Conservation (phyloP, 2,888 invertebrate genomes). For the Muscina levida region DNA sequence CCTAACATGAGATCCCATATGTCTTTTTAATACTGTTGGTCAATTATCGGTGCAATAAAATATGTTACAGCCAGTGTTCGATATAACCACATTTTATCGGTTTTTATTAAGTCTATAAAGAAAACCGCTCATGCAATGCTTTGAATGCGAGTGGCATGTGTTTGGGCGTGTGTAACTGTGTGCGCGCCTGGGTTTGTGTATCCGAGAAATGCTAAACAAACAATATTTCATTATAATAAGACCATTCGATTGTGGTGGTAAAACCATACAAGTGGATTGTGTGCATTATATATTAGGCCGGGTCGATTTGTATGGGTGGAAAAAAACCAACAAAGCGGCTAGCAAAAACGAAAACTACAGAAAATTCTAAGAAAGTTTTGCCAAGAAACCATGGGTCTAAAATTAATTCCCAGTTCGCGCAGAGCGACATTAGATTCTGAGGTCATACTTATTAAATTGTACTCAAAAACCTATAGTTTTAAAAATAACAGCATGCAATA, state of each 20-base stretch:
- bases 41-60: constrained; percentile 65
- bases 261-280: constrained; percentile 14
- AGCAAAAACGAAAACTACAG: too few species aligned
- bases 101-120: constrained; percentile 62
- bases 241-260: constrained; percentile 62
- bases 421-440: too few species aligned
- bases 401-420: too few species aligned
- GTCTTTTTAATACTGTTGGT: constrained; percentile 64
- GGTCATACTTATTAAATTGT: too few species aligned
- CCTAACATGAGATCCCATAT: constrained; percentile 61
- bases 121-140: neutral
- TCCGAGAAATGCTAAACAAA: constrained; percentile 60
- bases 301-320: too few species aligned
- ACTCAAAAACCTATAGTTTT: too few species aligned
- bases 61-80: constrained; percentile 61
- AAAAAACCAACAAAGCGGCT: too few species aligned
- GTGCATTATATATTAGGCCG: too few species aligned
- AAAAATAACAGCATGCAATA: too few species aligned
- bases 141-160: neutral
- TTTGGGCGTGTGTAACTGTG: neutral
- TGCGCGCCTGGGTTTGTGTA: constrained; percentile 13
- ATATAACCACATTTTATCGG: constrained; percentile 63
- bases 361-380: too few species aligned
- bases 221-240: constrained; percentile 66
- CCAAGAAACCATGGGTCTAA: too few species aligned